Evolutionary conservation across 2,888 invertebrate genomes (phyloP).

Genomic region (Gryllus longicercus): DNA sequence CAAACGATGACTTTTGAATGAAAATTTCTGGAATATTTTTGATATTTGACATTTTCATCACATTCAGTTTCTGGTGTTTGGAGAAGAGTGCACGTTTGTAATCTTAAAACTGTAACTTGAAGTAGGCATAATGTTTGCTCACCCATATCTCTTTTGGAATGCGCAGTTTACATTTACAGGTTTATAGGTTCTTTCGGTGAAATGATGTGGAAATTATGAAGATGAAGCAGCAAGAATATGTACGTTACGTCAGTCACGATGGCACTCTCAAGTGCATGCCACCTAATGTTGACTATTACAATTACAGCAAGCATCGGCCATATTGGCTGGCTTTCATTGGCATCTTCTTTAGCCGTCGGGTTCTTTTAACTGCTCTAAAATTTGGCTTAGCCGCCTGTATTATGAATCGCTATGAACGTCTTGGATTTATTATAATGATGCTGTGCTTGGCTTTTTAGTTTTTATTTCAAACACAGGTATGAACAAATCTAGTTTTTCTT

Average conservation of each 20-base stretch:
- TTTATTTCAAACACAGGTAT: not conserved
- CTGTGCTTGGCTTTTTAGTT: not conserved
- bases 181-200: not conserved
- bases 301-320: not conserved
- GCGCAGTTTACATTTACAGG: not conserved
- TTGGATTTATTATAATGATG: not conserved
- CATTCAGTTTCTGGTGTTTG: too few relatives aligned
- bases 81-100: too few relatives aligned
- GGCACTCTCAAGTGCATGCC: not conserved
- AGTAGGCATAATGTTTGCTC: too few relatives aligned
- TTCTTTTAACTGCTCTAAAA: not conserved
- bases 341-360: not conserved
- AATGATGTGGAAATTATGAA: not conserved
- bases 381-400: not conserved
- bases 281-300: not conserved
- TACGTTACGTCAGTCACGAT: not conserved
- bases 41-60: too few relatives aligned
- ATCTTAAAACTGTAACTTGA: too few relatives aligned
- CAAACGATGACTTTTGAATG: too few relatives aligned
- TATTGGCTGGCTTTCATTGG: not conserved
- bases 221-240: not conserved
- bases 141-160: not conserved
- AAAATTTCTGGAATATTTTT: too few relatives aligned
- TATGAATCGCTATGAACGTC: not conserved
- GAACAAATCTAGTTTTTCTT: not conserved